Conservation (phyloP, 2,797 vertebrate genomes). For the Coregonus ussuriensis region DNA sequence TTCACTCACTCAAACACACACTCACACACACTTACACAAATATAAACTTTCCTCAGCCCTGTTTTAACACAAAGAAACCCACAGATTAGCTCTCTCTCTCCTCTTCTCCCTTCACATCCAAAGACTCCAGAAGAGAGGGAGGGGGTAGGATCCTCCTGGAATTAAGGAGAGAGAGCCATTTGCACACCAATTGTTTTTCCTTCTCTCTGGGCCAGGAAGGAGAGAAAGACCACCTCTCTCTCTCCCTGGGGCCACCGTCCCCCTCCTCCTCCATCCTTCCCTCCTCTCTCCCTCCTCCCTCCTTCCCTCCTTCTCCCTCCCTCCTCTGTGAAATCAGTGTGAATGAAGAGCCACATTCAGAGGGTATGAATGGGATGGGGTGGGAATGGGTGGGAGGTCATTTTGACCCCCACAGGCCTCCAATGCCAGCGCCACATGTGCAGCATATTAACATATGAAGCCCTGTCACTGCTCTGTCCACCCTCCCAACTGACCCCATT, state of each 20-base stretch:
- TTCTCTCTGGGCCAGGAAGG: slow-evolving; percentile 66
- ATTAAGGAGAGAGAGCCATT: slow-evolving; percentile 75
- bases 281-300: slow-evolving; percentile 12
- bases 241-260: slow-evolving; percentile 62
- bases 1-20: neutral
- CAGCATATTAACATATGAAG: slow-evolving; percentile 81
- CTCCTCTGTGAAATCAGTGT: slow-evolving; percentile 73
- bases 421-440: slow-evolving; percentile 72
- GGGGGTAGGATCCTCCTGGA: slow-evolving; percentile 60
- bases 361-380: slow-evolving; percentile 67
- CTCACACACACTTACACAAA: neutral
- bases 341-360: slow-evolving; percentile 78
- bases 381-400: slow-evolving; percentile 61
- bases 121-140: slow-evolving; percentile 39
- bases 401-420: slow-evolving; percentile 68
- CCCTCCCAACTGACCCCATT: slow-evolving; percentile 66
- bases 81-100: slow-evolving; percentile 35
- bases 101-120: slow-evolving; percentile 48
- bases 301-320: slow-evolving; percentile 45
- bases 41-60: slow-evolving; percentile 43
- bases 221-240: slow-evolving; percentile 75
- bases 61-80: slow-evolving; percentile 51
- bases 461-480: slow-evolving; percentile 68
- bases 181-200: slow-evolving; percentile 83
- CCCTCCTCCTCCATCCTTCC: slow-evolving; percentile 45